phyloP scores from a whole-genome alignment of 2,113 vertebrate species.

The Ranitomeya imitator region DNA sequence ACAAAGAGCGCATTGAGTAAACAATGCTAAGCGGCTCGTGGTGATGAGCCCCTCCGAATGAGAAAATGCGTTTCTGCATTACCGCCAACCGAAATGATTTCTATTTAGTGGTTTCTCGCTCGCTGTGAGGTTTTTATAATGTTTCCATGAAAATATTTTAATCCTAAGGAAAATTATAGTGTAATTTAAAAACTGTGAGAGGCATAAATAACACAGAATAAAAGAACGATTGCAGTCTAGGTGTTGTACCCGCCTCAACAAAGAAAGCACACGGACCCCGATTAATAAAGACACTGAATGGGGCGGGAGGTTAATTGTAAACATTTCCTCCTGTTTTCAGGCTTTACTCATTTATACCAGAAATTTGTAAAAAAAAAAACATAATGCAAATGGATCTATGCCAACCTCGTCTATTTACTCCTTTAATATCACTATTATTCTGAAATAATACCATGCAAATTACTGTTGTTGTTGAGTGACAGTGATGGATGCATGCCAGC shows the following conservation, averaged over 20 bases:
- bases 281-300: neutral
- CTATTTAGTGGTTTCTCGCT: constrained; percentile 16
- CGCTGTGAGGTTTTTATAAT: constrained; percentile 39
- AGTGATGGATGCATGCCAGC: neutral
- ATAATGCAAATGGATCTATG: neutral
- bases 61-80: constrained; percentile 2
- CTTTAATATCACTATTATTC: neutral
- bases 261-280: neutral
- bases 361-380: neutral
- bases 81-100: constrained; percentile 6
- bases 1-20: constrained; percentile 50
- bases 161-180: constrained; percentile 30
- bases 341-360: neutral
- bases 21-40: constrained; percentile 39
- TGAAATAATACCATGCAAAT: neutral
- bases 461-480: neutral
- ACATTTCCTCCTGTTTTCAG: neutral
- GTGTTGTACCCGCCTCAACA: neutral
- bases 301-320: neutral
- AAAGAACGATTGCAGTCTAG: neutral
- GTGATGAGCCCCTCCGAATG: neutral
- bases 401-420: neutral
- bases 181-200: constrained; percentile 2
- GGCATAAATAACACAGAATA: constrained; percentile 24
- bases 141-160: constrained; percentile 22